phyloP scores from a whole-genome alignment of 2,888 invertebrate species.

The Tachina grossa region DNA sequence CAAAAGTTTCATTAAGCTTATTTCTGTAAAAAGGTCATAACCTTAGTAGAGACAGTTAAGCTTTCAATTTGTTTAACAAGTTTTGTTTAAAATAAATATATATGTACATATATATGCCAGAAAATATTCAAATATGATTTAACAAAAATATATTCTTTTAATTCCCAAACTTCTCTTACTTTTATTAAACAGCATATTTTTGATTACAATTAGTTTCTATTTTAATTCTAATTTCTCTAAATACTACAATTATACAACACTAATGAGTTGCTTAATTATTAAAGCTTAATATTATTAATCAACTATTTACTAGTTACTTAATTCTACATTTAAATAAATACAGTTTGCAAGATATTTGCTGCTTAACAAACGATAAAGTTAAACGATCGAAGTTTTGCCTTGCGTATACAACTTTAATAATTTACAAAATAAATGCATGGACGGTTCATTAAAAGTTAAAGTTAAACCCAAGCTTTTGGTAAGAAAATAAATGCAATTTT shows the following conservation, averaged over 20 bases:
- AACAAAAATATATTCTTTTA: conserved; percentile 12
- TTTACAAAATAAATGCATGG: conserved; percentile 32
- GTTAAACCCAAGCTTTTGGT: neutral
- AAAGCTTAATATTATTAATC: conserved; percentile 15
- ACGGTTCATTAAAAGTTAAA: conserved; percentile 46
- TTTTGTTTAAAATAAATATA: too few species aligned
- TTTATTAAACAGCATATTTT: too few species aligned
- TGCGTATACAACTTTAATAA: neutral
- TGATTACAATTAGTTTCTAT: neutral
- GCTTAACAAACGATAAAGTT: too few species aligned
- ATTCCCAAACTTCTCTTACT: neutral
- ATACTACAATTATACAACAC: conserved; percentile 61
- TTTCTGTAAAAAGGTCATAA: too few species aligned
- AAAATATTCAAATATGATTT: neutral
- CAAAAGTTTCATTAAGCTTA: too few species aligned
- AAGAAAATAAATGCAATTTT: neutral
- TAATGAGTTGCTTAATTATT: conserved; percentile 63
- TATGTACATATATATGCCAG: too few species aligned
- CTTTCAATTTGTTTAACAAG: too few species aligned
- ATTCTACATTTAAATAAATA: neutral
- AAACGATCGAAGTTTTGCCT: neutral
- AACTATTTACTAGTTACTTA: neutral
- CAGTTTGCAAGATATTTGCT: conserved; percentile 41
- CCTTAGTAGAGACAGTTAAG: too few species aligned
- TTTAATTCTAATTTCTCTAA: conserved; percentile 17